Evolutionary conservation across 2,888 invertebrate genomes (phyloP).

Genomic region (Tortricodes alternella): DNA sequence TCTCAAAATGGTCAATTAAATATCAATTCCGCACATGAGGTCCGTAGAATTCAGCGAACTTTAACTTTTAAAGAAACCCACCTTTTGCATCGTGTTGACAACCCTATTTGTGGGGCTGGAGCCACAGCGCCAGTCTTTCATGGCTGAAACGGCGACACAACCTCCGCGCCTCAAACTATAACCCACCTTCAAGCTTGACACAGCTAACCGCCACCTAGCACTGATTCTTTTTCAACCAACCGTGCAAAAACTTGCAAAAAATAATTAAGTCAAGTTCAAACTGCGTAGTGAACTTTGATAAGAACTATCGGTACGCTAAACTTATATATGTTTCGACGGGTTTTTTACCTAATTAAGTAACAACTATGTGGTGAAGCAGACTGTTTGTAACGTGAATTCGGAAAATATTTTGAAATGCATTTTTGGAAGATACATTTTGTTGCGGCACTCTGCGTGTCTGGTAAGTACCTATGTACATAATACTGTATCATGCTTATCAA

Average conservation of each 20-base stretch:
- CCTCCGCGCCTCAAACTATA: conserved; percentile 19
- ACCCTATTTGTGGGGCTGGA: conserved; percentile 15
- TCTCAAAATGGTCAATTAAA: no score
- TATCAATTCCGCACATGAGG: no score
- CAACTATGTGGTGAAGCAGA: conserved; percentile 6
- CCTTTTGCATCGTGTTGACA: background rate
- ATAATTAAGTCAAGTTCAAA: background rate
- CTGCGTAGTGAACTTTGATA: background rate
- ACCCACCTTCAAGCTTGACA: conserved; percentile 6
- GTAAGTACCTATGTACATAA: conserved; percentile 6
- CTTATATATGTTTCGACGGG: background rate
- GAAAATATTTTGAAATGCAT: conserved; percentile 4
- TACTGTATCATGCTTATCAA: no score
- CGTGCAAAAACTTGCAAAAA: no score
- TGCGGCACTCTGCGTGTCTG: conserved; percentile 8
- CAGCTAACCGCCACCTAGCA: background rate
- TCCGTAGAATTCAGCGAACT: no score
- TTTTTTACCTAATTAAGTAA: background rate
- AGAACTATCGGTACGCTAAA: background rate
- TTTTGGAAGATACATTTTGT: conserved; percentile 3
- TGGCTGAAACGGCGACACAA: conserved; percentile 17
- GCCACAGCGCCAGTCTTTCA: conserved; percentile 14
- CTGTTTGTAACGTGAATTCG: background rate
- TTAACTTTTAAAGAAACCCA: no score
- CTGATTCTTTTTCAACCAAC: background rate